These are phyloP conservation scores for Siniperca chuatsi DNA, from an alignment of 2,113 vertebrate species.

Conservation along the genomic window DNA sequence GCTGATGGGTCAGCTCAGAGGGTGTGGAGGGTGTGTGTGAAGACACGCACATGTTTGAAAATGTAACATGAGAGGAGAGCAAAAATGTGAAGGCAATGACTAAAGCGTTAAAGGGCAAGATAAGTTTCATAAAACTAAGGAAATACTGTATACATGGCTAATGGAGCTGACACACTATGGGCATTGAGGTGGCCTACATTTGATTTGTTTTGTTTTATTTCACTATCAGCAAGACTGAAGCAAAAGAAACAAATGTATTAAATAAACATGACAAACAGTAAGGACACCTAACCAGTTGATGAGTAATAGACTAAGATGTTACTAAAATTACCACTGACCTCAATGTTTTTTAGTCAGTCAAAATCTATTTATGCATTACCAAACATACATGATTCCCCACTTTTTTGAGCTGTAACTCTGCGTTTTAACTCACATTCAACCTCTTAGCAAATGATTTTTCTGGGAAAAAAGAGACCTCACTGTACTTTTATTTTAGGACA, in stretches of 20 bases:
- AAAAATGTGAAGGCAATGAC: slow-evolving; percentile 13
- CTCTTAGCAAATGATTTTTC: too few relatives aligned
- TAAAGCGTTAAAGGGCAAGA: slow-evolving; percentile 23
- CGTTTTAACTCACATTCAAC: not conserved
- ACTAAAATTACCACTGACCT: too few relatives aligned
- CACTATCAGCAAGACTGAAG: not conserved
- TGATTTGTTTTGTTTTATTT: not conserved
- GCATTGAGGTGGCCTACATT: not conserved
- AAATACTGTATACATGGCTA: not conserved
- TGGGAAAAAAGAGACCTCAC: too few relatives aligned
- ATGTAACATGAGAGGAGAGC: slow-evolving; percentile 25
- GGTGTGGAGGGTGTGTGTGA: not conserved
- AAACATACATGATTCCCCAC: too few relatives aligned
- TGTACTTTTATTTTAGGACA: too few relatives aligned
- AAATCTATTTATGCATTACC: too few relatives aligned
- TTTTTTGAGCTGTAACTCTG: not conserved
- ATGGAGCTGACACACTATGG: not conserved
- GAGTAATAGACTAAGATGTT: not conserved
- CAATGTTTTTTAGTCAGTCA: too few relatives aligned
- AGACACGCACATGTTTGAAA: slow-evolving; percentile 30
- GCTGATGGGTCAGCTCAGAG: slow-evolving; percentile 53
- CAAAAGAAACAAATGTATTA: not conserved
- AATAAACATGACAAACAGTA: not conserved
- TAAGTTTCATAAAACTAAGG: slow-evolving; percentile 9
- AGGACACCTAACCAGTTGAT: not conserved